Evolutionary conservation across 2,797 vertebrate species (phyloP).

Genomic region (Poeciliopsis presidionis): DNA sequence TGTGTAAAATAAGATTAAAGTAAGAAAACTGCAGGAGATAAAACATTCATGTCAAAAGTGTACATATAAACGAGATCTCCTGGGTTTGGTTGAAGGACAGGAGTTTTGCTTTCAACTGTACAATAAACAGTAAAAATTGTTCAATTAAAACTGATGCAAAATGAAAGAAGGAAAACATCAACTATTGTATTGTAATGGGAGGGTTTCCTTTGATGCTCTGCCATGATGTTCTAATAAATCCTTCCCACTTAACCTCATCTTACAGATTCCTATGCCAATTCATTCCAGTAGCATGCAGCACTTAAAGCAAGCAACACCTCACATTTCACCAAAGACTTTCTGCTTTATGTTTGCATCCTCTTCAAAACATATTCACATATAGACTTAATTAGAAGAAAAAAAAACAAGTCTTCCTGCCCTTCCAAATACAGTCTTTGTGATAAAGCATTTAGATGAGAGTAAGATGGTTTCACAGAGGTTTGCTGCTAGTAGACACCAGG

Average conservation of each 20-base stretch:
- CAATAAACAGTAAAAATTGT: slow-evolving; percentile 5
- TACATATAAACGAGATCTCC: not conserved
- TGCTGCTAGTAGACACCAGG: slow-evolving; percentile 80
- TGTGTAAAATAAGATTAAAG: slow-evolving; percentile 16
- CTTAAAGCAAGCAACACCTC: slow-evolving; percentile 37
- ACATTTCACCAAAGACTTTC: slow-evolving; percentile 36
- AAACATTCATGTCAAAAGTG: not conserved
- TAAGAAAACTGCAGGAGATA: not conserved
- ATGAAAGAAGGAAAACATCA: not conserved
- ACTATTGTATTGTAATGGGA: not conserved
- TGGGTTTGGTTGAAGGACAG: not conserved
- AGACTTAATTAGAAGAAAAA: slow-evolving; percentile 11
- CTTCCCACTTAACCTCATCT: slow-evolving; percentile 54
- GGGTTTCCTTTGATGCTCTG: slow-evolving; percentile 3
- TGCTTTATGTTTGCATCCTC: slow-evolving; percentile 17
- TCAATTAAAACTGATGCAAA: not conserved
- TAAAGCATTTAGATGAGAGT: not conserved
- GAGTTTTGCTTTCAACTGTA: slow-evolving; percentile 6
- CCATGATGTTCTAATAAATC: not conserved
- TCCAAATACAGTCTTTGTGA: slow-evolving; percentile 13
- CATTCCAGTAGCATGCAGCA: slow-evolving; percentile 9
- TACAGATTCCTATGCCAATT: slow-evolving; percentile 31
- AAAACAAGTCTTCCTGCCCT: slow-evolving; percentile 14
- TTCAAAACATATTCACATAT: slow-evolving; percentile 23
- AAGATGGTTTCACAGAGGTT: slow-evolving; percentile 85